Conservation (phyloP, 2,113 vertebrate genomes). For the Osmerus eperlanus region DNA sequence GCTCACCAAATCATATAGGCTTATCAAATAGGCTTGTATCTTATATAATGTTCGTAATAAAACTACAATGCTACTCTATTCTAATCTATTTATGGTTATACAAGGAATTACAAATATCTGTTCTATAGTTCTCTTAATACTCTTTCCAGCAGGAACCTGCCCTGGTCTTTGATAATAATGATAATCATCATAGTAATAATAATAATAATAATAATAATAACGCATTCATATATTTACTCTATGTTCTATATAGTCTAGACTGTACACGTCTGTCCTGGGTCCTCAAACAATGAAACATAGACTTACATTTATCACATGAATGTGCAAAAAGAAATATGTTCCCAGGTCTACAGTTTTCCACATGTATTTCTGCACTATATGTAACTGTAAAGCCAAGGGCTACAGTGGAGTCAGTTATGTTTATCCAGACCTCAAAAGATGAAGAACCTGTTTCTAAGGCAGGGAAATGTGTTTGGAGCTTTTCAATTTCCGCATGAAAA, state of each 20-base stretch:
- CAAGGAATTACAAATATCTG: slow-evolving; percentile 19
- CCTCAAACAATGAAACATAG: slow-evolving; percentile 2
- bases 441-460: too few species aligned
- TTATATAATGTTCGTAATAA: slow-evolving; percentile 2
- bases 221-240: neutral
- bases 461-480: too few species aligned
- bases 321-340: neutral
- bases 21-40: neutral
- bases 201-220: too few species aligned
- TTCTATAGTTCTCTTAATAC: slow-evolving; percentile 10
- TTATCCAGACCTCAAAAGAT: too few species aligned
- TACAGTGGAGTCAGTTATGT: too few species aligned
- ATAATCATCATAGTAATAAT: slow-evolving; percentile 4
- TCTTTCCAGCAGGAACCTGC: slow-evolving; percentile 42
- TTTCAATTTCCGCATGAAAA: too few species aligned
- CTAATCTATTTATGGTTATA: slow-evolving; percentile 8
- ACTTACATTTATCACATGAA: neutral
- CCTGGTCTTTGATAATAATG: slow-evolving; percentile 24
- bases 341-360: neutral
- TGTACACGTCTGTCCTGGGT: slow-evolving; percentile 8
- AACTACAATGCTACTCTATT: slow-evolving; percentile 13
- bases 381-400: neutral
- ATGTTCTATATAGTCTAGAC: neutral
- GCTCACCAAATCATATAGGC: neutral
- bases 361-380: neutral